Evolutionary conservation across 2,113 vertebrate genomes (phyloP).

Genomic region (Bothrops jararaca): DNA sequence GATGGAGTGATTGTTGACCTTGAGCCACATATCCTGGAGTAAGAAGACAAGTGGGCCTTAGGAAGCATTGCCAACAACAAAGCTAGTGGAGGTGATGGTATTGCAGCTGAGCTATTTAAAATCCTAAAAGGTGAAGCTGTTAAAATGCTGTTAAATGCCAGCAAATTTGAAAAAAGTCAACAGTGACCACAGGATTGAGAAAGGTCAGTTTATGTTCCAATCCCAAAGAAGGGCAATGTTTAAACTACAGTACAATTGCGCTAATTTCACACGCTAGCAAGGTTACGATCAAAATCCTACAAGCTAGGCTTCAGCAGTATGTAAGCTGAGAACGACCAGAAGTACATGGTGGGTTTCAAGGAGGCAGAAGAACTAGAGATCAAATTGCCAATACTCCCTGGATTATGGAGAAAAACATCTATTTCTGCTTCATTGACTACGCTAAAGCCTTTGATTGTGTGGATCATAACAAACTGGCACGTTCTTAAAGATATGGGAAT

Average conservation of each 20-base stretch:
- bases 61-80: not conserved
- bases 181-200: not conserved
- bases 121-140: not conserved
- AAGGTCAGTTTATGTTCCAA: not conserved
- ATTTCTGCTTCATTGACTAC: no score
- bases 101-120: not conserved
- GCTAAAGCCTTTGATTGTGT: no score
- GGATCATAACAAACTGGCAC: no score
- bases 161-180: not conserved
- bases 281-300: not conserved
- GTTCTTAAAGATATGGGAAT: no score
- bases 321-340: not conserved
- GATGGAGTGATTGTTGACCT: not conserved
- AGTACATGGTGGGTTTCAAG: not conserved
- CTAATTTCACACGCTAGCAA: not conserved
- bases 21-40: not conserved
- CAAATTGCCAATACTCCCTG: no score
- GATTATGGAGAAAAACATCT: no score
- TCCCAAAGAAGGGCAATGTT: not conserved
- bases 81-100: not conserved
- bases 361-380: no score
- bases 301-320: not conserved
- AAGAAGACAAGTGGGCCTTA: not conserved
- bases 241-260: not conserved
- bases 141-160: not conserved